A percentile compares a stretch with the other conserved stretches of the same genome.
Conservation (phyloP, 2,888 invertebrate genomes). For the Selenia dentaria region DNA sequence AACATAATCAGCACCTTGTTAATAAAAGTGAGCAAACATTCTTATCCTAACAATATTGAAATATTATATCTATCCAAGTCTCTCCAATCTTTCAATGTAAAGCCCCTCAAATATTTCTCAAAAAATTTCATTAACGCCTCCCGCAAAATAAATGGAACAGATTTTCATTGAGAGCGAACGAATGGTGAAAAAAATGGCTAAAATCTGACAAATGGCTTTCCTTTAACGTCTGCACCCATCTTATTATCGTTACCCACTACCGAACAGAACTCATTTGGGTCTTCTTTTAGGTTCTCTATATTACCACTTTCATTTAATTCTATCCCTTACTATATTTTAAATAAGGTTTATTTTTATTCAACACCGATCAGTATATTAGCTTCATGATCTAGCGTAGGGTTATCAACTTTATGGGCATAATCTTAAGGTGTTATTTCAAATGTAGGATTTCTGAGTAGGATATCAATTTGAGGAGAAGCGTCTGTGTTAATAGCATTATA, state of each 20-base stretch:
- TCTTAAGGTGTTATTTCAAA: constrained; percentile 48
- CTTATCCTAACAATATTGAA: too few relatives aligned
- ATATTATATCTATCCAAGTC: too few relatives aligned
- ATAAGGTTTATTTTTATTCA: constrained; percentile 46
- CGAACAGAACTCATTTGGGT: constrained; percentile 81
- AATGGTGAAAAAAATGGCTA: constrained; percentile 80
- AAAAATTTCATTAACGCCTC: constrained; percentile 69
- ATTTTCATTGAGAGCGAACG: constrained; percentile 77
- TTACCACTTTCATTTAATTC: constrained; percentile 39
- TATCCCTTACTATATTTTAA: constrained; percentile 32
- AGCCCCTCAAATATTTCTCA: constrained; percentile 40
- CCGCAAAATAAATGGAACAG: constrained; percentile 80
- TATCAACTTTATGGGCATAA: constrained; percentile 40
- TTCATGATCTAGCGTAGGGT: constrained; percentile 31
- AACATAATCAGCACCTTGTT: too few relatives aligned
- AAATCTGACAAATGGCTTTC: constrained; percentile 84
- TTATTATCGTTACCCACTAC: constrained; percentile 83
- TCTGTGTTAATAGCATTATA: constrained; percentile 85
- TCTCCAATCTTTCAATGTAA: constrained; percentile 28
- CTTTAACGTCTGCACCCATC: constrained; percentile 85
- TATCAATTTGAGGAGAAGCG: constrained; percentile 84
- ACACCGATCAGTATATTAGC: constrained; percentile 43
- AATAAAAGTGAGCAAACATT: too few relatives aligned
- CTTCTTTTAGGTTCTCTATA: constrained; percentile 66
- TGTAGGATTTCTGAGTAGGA: constrained; percentile 54